Conservation (phyloP, 2,888 invertebrate species). For the Mimas tiliae region DNA sequence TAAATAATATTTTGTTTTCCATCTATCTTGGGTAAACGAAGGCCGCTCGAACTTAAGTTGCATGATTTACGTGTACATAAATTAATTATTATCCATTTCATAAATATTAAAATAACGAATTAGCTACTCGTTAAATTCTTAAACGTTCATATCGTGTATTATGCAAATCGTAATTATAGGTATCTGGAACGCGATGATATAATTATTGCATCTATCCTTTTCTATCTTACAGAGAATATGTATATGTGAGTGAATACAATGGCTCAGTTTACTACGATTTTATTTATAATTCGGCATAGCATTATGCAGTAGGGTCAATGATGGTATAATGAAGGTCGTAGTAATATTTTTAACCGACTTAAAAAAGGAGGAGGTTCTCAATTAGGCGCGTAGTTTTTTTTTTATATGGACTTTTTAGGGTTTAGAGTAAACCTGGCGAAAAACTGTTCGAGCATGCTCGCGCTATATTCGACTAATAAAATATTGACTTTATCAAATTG, state of each 20-base stretch:
- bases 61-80: neutral
- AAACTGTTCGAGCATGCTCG: no score
- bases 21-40: neutral
- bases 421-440: no score
- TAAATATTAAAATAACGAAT: neutral
- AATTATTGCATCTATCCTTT: neutral
- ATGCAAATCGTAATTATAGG: constrained; percentile 2
- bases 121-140: neutral
- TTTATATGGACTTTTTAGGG: neutral
- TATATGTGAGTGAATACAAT: neutral
- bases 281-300: constrained; percentile 26
- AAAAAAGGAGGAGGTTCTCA: no score
- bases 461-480: no score
- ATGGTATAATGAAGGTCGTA: constrained; percentile 12
- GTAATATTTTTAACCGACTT: neutral
- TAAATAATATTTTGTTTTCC: neutral
- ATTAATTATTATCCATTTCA: neutral
- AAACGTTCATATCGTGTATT: neutral
- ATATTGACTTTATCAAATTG: no score
- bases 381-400: no score
- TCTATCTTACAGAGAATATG: neutral
- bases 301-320: constrained; percentile 17
- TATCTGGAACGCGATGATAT: neutral
- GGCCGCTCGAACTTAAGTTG: neutral
- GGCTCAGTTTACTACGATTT: neutral